Conservation (phyloP, 2,797 vertebrate genomes). For the Lepilemur ruficaudatus region DNA sequence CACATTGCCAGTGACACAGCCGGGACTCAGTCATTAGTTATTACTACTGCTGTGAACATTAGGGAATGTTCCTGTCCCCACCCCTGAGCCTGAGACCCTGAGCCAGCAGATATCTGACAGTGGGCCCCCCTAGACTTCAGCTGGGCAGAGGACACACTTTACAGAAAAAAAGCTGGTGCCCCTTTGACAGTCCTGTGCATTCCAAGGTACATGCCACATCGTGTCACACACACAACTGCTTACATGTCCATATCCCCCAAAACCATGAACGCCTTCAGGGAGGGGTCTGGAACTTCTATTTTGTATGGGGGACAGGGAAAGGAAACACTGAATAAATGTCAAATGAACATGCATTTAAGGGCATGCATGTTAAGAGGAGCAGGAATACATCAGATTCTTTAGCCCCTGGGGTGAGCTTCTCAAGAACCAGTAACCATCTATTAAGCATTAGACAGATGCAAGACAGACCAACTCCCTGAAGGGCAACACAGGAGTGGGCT, state of each 20-base stretch:
- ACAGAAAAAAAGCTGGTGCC: not conserved
- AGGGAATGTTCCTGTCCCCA: not conserved
- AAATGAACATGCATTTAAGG: not conserved
- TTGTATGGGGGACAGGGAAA: not conserved
- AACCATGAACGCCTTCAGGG: not conserved
- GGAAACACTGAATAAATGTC: not conserved
- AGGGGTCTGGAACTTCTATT: not conserved
- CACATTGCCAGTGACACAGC: not conserved
- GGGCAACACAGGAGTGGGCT: too few relatives aligned
- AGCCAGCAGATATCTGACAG: not conserved
- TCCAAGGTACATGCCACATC: not conserved
- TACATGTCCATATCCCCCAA: not conserved
- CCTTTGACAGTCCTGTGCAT: not conserved
- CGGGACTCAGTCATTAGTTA: not conserved
- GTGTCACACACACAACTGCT: not conserved
- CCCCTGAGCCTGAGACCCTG: not conserved
- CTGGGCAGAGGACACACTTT: not conserved
- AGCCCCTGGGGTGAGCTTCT: not conserved
- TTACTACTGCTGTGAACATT: not conserved
- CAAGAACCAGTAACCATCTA: not conserved
- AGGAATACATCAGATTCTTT: not conserved
- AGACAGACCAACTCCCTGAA: not conserved
- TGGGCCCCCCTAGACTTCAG: not conserved
- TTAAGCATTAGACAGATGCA: too few relatives aligned
- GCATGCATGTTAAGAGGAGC: too few relatives aligned